Conservation (phyloP, 2,888 invertebrate species). For the Calliphora vomitoria region DNA sequence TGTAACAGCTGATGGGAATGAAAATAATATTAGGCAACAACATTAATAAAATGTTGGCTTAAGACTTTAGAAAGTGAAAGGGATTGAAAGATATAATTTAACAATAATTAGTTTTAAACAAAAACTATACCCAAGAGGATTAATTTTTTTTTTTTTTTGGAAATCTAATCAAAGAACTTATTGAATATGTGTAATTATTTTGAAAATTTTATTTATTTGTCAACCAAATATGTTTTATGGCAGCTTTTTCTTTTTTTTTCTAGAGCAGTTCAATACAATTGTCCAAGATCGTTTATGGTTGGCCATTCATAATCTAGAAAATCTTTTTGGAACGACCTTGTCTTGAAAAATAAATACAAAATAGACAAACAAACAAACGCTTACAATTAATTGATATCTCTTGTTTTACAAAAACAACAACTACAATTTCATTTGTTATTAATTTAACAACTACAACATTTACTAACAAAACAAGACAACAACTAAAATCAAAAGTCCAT, state of each 20-base stretch:
- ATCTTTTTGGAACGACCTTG: constrained; percentile 70
- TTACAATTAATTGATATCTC: constrained; percentile 67
- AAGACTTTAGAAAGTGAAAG: constrained; percentile 23
- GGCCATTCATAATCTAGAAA: constrained; percentile 51
- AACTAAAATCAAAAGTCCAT: constrained; percentile 23
- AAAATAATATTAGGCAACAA: constrained; percentile 13
- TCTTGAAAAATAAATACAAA: constrained; percentile 36
- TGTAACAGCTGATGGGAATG: constrained; percentile 22
- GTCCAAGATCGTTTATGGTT: constrained; percentile 23
- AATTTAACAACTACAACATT: constrained; percentile 48
- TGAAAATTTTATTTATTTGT: not conserved
- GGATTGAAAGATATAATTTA: not conserved
- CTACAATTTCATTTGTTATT: constrained; percentile 39
- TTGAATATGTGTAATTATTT: constrained; percentile 46
- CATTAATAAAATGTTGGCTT: not conserved
- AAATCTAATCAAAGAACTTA: not conserved
- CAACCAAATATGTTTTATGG: constrained; percentile 31
- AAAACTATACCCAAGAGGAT: not conserved
- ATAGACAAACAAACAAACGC: constrained; percentile 25
- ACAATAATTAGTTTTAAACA: not conserved
- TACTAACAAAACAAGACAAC: constrained; percentile 9
- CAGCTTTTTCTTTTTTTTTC: constrained; percentile 33
- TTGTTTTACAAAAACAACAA: constrained; percentile 43
- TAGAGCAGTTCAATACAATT: constrained; percentile 19
- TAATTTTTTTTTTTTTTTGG: not conserved